Evolutionary conservation across 2,797 vertebrate species (phyloP).

Genomic region (Scolopax rusticola): DNA sequence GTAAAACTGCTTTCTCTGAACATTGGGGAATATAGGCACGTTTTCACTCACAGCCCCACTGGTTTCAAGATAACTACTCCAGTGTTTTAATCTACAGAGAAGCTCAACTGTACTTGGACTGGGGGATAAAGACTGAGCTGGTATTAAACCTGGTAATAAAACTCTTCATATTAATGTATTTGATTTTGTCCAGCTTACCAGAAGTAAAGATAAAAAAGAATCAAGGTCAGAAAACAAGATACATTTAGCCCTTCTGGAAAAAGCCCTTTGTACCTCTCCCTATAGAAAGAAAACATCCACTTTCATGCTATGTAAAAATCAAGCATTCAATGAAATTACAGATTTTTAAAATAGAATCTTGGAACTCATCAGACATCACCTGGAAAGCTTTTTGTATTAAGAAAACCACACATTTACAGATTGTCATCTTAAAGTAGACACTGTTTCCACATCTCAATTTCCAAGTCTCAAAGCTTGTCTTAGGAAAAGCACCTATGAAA

Average conservation of each 20-base stretch:
- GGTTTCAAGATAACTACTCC: not conserved
- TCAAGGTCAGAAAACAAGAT: not conserved
- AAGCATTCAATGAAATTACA: not conserved
- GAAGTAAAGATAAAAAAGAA: not conserved
- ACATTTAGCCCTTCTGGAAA: not conserved
- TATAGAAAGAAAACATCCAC: not conserved
- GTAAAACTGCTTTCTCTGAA: not conserved
- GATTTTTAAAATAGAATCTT: not conserved
- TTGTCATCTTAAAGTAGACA: not conserved
- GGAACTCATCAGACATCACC: not conserved
- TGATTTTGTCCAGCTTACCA: not conserved
- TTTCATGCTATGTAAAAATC: not conserved
- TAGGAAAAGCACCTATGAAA: not conserved
- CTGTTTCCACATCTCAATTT: not conserved
- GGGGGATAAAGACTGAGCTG: not conserved
- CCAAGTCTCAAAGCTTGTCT: not conserved
- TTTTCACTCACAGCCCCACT: not conserved
- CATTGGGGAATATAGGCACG: accelerated
- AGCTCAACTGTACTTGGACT: not conserved
- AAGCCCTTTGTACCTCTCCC: not conserved
- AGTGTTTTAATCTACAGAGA: not conserved
- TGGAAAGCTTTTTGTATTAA: not conserved
- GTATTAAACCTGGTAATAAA: not conserved
- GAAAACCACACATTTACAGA: not conserved
- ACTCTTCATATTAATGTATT: not conserved